Conservation (phyloP, 1,140 invertebrate genomes). For the Choristoneura fumiferana region DNA sequence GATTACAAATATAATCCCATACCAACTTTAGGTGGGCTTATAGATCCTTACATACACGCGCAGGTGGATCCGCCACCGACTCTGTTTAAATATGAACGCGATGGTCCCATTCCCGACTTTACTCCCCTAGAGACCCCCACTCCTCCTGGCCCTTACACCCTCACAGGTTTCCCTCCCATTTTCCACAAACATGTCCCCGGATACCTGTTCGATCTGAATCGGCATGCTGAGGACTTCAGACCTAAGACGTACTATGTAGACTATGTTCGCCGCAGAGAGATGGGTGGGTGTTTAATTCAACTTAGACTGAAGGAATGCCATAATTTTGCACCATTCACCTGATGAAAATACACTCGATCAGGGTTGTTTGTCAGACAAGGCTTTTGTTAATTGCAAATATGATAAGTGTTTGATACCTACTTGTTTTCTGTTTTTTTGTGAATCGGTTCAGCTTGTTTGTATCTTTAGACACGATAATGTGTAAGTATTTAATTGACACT, state of each 20-base stretch:
- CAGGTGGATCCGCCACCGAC: slow-evolving; percentile 53
- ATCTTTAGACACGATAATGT: neutral
- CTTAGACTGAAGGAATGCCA: slow-evolving; percentile 58
- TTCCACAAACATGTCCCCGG: slow-evolving; percentile 70
- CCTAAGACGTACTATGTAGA: slow-evolving; percentile 75
- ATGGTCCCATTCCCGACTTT: slow-evolving; percentile 64
- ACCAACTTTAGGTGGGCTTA: slow-evolving; percentile 56
- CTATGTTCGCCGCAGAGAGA: slow-evolving; percentile 70
- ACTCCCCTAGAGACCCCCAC: slow-evolving; percentile 49
- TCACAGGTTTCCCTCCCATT: slow-evolving; percentile 67
- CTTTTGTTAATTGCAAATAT: slow-evolving; percentile 17
- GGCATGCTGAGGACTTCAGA: slow-evolving; percentile 68
- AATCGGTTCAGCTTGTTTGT: slow-evolving; percentile 12
- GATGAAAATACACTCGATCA: slow-evolving; percentile 9
- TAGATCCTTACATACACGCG: slow-evolving; percentile 58
- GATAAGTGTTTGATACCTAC: neutral
- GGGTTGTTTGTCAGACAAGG: neutral
- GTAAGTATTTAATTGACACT: neutral
- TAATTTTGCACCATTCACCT: slow-evolving; percentile 31
- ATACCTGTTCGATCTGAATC: slow-evolving; percentile 63
- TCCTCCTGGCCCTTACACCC: slow-evolving; percentile 56
- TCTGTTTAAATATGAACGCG: slow-evolving; percentile 65
- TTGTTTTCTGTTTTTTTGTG: neutral
- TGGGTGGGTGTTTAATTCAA: slow-evolving; percentile 72
- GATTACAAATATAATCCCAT: slow-evolving; percentile 69